Conservation (phyloP, 1,140 invertebrate species). For the Drosophila oshimai region DNA sequence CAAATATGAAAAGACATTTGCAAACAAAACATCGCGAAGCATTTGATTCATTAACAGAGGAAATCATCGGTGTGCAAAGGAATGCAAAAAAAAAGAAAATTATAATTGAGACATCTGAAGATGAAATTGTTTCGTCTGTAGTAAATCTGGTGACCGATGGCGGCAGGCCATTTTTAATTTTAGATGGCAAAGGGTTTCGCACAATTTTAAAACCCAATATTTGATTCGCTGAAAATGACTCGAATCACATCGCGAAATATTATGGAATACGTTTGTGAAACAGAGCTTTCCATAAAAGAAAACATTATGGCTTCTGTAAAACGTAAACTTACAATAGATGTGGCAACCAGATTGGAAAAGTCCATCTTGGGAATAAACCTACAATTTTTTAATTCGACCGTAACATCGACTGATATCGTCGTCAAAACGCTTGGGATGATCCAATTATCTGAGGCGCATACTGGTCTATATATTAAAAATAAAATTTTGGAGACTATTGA, state of each 20-base stretch:
- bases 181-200: not conserved
- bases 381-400: constrained; percentile 4
- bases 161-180: not conserved
- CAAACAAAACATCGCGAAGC: not conserved
- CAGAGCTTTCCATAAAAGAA: not conserved
- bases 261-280: not conserved
- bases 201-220: not conserved
- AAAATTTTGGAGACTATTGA: constrained; percentile 10
- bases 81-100: not conserved
- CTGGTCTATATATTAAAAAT: not conserved
- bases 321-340: too few species aligned
- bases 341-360: not conserved
- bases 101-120: not conserved
- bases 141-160: not conserved
- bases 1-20: not conserved
- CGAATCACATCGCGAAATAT: not conserved
- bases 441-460: not conserved
- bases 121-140: not conserved
- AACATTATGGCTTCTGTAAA: not conserved
- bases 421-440: constrained; percentile 14
- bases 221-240: not conserved
- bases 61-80: not conserved
- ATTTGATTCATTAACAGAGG: not conserved
- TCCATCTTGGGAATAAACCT: not conserved
- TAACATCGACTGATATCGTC: not conserved